Evolutionary conservation across 2,888 invertebrate species (phyloP), one percentile per base, ranked within the genome.

Genomic region (Yponomeuta sedellus): DNA sequence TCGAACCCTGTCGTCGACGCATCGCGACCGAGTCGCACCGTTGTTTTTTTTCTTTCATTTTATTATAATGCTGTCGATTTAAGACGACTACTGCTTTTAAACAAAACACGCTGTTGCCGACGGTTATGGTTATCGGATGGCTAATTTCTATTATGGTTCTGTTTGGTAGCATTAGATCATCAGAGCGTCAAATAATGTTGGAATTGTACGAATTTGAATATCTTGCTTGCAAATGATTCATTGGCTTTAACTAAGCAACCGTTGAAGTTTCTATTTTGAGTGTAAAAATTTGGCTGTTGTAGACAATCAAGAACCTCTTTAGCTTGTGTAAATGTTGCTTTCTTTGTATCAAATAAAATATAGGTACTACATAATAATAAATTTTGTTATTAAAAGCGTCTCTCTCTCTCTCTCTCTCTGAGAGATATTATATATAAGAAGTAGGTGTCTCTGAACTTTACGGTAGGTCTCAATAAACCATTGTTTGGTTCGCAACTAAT

Each of bases 1-100:
- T 80, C 81, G 90, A 85, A 83, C 89, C 80, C 74, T 80, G 85
- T 83, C 85, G 85, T 83, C 85, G 85, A 88, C 89, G 87, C 85
- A 87, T 86, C 88, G 83, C 80, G 84, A 82, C 85, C 85, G 82
- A 82, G 82, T 80, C 83, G 84, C 82, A 73, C 81, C 81, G 80
- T 75, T 77, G 73, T 83, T 86, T 86, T 83, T 79, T 83, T 81
- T 79, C 71, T 16, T 52, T 75, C 74, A 75, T 81, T 82, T 83
- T 81, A 73, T 73, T 83, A 78, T 83, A 77, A 83, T 78, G 76
- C 79, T 75, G 77, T 79, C 78, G 78, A 78, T 80, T 82, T 82
- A 73, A 76, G 75, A 75, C 61, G 66, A 61, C 10, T 28, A 61
- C 61, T 8, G 40, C 16, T 52, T 64, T 64, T 57, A 11, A 58